Percentiles rank a stretch among this genome's conserved stretches.
phyloP scores from a whole-genome alignment of 2,888 invertebrate genomes.

The Thecophora atra region DNA sequence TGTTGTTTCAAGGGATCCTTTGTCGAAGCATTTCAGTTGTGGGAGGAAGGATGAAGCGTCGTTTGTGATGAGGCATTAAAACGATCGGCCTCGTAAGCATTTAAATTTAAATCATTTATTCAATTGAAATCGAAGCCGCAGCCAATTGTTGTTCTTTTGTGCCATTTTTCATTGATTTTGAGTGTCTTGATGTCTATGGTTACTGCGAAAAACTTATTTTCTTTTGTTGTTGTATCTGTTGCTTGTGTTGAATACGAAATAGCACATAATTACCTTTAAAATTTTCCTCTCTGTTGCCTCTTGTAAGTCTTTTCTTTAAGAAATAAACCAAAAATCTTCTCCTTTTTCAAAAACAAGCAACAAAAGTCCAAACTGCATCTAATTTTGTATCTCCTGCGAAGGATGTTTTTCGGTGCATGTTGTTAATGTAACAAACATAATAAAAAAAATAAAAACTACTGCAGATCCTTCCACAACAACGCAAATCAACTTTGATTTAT shows the following conservation, averaged over 20 bases:
- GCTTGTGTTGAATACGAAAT: too few species aligned
- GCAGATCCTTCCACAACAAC: not conserved
- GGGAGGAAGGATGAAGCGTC: not conserved
- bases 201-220: too few species aligned
- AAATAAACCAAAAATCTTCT: too few species aligned
- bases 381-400: slow-evolving; percentile 31
- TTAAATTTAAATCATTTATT: slow-evolving; percentile 33
- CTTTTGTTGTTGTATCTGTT: too few species aligned
- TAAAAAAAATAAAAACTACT: not conserved
- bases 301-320: too few species aligned
- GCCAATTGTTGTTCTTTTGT: not conserved
- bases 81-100: slow-evolving; percentile 29
- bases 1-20: not conserved
- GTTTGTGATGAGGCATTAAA: not conserved
- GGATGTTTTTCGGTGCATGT: slow-evolving; percentile 25
- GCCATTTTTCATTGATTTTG: slow-evolving; percentile 2
- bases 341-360: not conserved
- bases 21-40: not conserved
- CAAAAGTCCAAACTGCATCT: not conserved
- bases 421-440: slow-evolving; percentile 17
- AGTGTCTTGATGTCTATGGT: not conserved
- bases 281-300: too few species aligned
- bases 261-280: too few species aligned
- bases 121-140: slow-evolving; percentile 35
- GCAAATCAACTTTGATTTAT: slow-evolving; percentile 24